phyloP scores from a whole-genome alignment of 92 coral and sea anemone species.

The Paragorgia papillata region DNA sequence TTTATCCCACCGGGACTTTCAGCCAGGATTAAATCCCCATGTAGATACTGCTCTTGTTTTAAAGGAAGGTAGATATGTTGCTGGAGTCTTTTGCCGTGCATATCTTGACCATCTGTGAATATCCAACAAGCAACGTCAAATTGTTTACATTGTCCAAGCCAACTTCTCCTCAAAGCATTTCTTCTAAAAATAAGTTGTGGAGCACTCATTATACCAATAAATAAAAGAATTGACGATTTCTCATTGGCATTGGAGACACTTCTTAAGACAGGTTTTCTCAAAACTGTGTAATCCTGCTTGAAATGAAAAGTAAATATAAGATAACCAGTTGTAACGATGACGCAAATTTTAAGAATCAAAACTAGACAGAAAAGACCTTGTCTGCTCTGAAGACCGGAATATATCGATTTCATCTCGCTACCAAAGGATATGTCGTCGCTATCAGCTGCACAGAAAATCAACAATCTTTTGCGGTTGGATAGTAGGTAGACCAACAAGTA shows the following conservation, averaged over 20 bases:
- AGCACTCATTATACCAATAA: constrained; percentile 83
- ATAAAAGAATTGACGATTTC: constrained; percentile 41
- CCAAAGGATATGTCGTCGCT: no score
- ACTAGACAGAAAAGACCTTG: not conserved
- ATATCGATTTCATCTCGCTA: no score
- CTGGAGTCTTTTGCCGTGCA: constrained; percentile 25
- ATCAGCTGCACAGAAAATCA: no score
- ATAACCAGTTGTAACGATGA: not conserved
- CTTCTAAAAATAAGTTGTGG: constrained; percentile 88
- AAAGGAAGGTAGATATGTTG: constrained; percentile 10
- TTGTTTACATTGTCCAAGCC: constrained; percentile 76
- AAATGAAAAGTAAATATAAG: not conserved
- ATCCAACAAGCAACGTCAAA: constrained; percentile 82
- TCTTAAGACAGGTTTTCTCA: not conserved
- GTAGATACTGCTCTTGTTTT: constrained; percentile 26
- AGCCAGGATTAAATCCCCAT: constrained; percentile 34
- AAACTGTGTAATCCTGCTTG: not conserved
- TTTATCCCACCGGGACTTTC: constrained; percentile 67
- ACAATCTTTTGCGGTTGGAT: no score
- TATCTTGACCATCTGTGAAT: constrained; percentile 72
- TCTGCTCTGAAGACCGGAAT: no score
- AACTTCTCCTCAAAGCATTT: constrained; percentile 78
- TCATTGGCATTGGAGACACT: not conserved
- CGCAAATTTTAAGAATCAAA: not conserved
- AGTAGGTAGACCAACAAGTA: no score